Evolutionary conservation across 2,113 vertebrate species (phyloP), one percentile per base, ranked within the genome.

Genomic region (Spheniscus mendiculus): DNA sequence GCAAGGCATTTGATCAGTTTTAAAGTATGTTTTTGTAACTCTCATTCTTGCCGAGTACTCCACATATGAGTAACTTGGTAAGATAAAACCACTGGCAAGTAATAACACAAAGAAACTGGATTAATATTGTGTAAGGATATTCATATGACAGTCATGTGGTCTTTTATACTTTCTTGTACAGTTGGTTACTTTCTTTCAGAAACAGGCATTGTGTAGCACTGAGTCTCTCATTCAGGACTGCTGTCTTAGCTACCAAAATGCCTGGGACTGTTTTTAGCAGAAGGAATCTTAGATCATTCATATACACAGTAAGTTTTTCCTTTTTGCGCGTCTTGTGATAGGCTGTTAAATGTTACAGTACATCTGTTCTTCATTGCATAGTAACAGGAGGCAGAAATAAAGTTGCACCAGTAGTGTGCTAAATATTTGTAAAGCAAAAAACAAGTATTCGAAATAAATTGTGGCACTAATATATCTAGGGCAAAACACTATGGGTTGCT

Each of bases 91-190:
- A 2, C 59, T 93, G 83, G 42, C 87, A 87, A 91, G 30, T 53
- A 83, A 67, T 52, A 87, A 91, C 70, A 80, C 50, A 65, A 87
- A 87, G 44, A 93, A 93, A 82, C 44, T 77, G 87, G 80, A 96
- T 95, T 97, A 93, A 87, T 81, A 72, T 40, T 79, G 65, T 91
- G 86, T 70, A 96, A 96, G 81, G 85, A 77, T 87, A 82, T 91
- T 97, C 95, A 81, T 95, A 82, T 97, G 97, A 98, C 90, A 62
- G 79, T 93, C 97, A 97, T 97, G 95, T 96, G 97, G 71, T 61
- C 71, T 96, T 63, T 93, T 91, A 40, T 67, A 18, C 53, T 91
- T 87, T 73, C 73, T 94, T 85, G 70, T 63, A 61, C 25, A 49
- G 77, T 55, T 55, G 40, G 34, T 61, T 63, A 29, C 38, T 92